phyloP scores from a whole-genome alignment of 2,797 vertebrate genomes.

The Lacerta agilis region DNA sequence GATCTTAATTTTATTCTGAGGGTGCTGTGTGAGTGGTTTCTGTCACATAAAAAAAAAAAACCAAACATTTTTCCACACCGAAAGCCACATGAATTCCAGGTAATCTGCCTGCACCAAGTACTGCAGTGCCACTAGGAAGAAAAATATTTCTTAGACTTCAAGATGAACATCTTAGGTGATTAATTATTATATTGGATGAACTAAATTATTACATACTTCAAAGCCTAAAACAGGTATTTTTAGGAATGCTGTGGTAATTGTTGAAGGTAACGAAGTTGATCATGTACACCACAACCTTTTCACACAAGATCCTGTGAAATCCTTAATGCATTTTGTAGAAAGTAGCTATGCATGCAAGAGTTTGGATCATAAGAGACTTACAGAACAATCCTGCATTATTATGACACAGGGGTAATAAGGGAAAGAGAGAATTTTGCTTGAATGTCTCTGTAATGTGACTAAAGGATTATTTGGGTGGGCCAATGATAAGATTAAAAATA shows the following conservation, averaged over 20 bases:
- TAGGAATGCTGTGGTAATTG: neutral
- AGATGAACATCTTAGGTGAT: constrained; percentile 7
- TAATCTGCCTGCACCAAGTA: neutral
- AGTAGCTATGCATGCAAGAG: neutral
- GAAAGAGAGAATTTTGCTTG: neutral
- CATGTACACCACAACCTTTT: neutral
- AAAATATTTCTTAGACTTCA: neutral
- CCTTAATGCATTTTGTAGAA: neutral
- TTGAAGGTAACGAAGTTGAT: neutral
- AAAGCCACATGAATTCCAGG: neutral
- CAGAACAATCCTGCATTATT: neutral
- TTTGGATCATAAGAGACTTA: neutral
- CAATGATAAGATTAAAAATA: neutral
- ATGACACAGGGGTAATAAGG: too few relatives aligned
- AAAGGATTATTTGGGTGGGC: neutral
- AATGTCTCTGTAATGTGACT: neutral
- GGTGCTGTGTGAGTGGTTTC: neutral
- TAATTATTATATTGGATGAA: neutral
- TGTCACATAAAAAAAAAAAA: neutral
- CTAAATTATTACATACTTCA: neutral
- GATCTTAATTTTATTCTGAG: neutral
- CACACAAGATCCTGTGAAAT: neutral
- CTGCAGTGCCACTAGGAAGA: neutral
- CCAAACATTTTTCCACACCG: too few relatives aligned
- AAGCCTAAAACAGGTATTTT: neutral